phyloP scores from a whole-genome alignment of 2,797 vertebrate genomes.

The Xiphorhynchus erythropygius region DNA sequence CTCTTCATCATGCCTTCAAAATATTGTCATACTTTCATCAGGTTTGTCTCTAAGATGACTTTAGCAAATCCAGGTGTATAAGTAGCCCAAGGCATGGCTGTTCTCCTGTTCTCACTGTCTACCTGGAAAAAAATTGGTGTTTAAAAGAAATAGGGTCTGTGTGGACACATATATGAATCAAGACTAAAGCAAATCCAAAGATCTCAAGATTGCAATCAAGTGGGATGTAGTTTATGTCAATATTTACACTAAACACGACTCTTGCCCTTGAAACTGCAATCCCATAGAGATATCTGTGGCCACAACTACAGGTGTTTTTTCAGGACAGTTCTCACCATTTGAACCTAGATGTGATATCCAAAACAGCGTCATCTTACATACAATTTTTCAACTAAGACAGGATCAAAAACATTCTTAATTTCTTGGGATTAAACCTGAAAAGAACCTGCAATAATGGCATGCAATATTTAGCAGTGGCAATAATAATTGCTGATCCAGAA shows the following conservation, averaged over 20 bases:
- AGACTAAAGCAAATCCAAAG: background rate
- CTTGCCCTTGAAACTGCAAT: background rate
- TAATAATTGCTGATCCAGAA: background rate
- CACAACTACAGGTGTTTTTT: background rate
- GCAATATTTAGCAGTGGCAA: background rate
- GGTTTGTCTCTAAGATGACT: background rate
- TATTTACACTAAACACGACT: accelerated
- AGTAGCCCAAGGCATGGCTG: background rate
- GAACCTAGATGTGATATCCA: background rate
- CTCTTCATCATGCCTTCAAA: background rate
- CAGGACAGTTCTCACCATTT: background rate
- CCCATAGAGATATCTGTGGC: background rate
- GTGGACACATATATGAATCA: background rate
- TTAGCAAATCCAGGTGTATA: background rate
- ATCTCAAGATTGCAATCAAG: background rate
- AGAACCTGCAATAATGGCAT: background rate
- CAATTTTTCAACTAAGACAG: background rate
- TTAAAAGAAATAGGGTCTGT: background rate
- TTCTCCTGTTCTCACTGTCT: background rate
- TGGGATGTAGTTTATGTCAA: background rate
- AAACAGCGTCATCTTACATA: background rate
- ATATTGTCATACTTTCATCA: background rate
- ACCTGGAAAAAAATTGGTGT: background rate
- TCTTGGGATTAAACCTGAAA: background rate
- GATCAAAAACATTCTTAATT: background rate